Evolutionary conservation across 2,113 vertebrate genomes (phyloP).

Genomic region (Pelecanus crispus): DNA sequence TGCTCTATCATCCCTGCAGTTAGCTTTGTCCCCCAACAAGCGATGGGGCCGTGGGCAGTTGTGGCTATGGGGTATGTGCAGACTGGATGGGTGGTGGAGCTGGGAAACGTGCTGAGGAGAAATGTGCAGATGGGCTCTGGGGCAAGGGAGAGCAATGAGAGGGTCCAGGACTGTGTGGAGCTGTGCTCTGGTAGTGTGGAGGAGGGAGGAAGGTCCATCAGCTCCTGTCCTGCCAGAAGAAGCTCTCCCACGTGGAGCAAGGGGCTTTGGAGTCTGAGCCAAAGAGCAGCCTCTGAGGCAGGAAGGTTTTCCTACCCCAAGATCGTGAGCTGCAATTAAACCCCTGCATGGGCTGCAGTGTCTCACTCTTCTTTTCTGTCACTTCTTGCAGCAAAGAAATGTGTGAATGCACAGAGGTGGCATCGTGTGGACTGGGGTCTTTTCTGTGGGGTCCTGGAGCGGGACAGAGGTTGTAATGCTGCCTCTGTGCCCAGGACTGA

Average conservation of each 20-base stretch:
- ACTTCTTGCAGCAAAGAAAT: neutral
- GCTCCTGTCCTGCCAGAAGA: neutral
- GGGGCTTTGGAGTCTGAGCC: neutral
- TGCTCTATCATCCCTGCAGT: neutral
- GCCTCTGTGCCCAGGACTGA: neutral
- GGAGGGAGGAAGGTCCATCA: neutral
- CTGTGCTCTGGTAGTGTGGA: neutral
- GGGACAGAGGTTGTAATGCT: neutral
- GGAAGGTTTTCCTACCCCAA: neutral
- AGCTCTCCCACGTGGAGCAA: neutral
- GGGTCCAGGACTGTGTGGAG: neutral
- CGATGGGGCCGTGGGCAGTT: neutral
- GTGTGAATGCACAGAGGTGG: neutral
- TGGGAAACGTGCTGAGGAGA: neutral
- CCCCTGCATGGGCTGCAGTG: fast-evolving
- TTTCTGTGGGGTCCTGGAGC: neutral
- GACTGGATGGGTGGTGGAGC: neutral
- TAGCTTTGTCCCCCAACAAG: neutral
- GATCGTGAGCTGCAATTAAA: neutral
- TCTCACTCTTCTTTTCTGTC: neutral
- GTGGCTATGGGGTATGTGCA: fast-evolving
- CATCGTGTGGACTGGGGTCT: neutral
- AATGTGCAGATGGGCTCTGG: neutral
- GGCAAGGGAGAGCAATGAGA: neutral
- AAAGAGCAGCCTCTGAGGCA: neutral